phyloP scores from a whole-genome alignment of 2,113 vertebrate genomes.

The Ailurus styani region DNA sequence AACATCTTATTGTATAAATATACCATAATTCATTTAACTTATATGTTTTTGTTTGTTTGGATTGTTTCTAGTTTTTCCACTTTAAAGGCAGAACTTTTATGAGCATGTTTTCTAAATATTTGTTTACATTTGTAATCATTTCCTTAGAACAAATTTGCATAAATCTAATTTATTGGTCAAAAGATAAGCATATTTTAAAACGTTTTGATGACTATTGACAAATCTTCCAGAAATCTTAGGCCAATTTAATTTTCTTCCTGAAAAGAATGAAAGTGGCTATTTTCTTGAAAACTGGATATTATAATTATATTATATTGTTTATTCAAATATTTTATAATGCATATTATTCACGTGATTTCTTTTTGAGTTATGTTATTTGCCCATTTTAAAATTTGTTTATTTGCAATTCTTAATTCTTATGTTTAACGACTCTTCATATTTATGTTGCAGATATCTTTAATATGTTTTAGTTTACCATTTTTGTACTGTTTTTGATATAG shows the following conservation, averaged over 20 bases:
- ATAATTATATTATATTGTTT: background rate
- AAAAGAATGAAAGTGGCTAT: background rate
- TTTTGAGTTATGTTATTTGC: background rate
- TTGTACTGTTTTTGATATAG: background rate
- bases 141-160: background rate
- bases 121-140: background rate
- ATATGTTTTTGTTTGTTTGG: background rate
- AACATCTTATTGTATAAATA: background rate
- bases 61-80: background rate
- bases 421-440: background rate
- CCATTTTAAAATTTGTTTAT: background rate
- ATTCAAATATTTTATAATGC: background rate
- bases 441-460: background rate
- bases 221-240: background rate
- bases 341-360: background rate
- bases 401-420: background rate
- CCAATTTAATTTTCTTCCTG: background rate
- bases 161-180: background rate
- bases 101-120: background rate
- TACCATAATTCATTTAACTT: background rate
- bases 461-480: background rate
- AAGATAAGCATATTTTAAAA: background rate
- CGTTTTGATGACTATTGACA: background rate
- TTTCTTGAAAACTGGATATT: background rate
- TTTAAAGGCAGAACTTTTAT: conserved; percentile 7